Conservation (phyloP, 2,797 vertebrate genomes). For the Amphiprion clarkii region DNA sequence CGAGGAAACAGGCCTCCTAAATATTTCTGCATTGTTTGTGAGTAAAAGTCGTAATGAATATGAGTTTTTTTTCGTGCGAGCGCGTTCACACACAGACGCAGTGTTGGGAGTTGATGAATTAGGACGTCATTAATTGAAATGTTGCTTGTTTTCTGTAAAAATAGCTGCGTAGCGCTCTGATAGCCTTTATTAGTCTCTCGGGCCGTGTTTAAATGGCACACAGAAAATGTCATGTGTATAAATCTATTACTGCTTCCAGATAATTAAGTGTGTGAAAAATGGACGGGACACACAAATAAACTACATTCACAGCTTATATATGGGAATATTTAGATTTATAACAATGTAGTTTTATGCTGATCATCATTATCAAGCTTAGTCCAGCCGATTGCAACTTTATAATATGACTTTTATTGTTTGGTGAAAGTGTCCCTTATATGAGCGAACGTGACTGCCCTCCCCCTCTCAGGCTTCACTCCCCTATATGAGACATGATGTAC, state of each 20-base stretch:
- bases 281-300: conserved; percentile 24
- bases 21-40: conserved; percentile 57
- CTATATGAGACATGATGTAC: conserved; percentile 47
- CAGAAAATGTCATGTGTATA: conserved; percentile 75
- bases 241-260: conserved; percentile 56
- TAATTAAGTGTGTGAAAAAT: conserved; percentile 58
- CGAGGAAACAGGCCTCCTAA: conserved; percentile 32
- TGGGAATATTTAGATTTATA: conserved; percentile 31
- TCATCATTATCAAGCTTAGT: too few species aligned
- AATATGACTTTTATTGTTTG: conserved; percentile 21
- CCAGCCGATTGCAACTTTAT: background rate
- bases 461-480: conserved; percentile 14
- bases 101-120: conserved; percentile 61
- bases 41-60: conserved; percentile 60
- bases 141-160: conserved; percentile 58
- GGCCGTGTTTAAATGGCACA: conserved; percentile 71
- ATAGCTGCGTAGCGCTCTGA: conserved; percentile 48
- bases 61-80: conserved; percentile 35
- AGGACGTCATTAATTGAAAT: conserved; percentile 69
- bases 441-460: conserved; percentile 6
- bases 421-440: conserved; percentile 1
- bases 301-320: conserved; percentile 20
- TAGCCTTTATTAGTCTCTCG: conserved; percentile 65
- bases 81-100: conserved; percentile 4
- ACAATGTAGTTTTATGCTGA: conserved; percentile 9